Conservation (phyloP, 1,140 invertebrate genomes). For the Drosophila pallidifrons region DNA sequence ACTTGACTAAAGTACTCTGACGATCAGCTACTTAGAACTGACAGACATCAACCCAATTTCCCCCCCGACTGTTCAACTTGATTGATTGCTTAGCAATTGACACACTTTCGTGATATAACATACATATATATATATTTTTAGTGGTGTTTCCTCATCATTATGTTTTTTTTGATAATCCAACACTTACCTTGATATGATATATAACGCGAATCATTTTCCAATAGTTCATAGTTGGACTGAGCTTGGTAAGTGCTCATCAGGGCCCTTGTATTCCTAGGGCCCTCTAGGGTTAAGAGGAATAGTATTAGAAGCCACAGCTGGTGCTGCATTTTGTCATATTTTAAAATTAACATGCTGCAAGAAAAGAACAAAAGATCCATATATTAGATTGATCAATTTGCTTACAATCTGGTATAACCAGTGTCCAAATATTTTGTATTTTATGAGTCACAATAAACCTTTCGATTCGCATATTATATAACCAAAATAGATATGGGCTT, state of each 20-base stretch:
- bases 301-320: slow-evolving; percentile 50
- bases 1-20: slow-evolving; percentile 31
- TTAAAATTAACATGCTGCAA: slow-evolving; percentile 79
- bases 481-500: slow-evolving; percentile 18
- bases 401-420: slow-evolving; percentile 23
- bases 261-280: slow-evolving; percentile 32
- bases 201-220: slow-evolving; percentile 84
- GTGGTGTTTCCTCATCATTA: slow-evolving; percentile 9
- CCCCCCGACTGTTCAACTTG: slow-evolving; percentile 46
- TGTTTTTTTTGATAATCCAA: slow-evolving; percentile 58
- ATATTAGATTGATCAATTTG: slow-evolving; percentile 20
- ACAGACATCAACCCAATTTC: slow-evolving; percentile 70
- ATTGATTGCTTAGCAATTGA: slow-evolving; percentile 77
- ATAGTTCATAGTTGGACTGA: slow-evolving; percentile 66
- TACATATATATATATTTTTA: slow-evolving; percentile 14
- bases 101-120: slow-evolving; percentile 62
- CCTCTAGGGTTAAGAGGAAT: slow-evolving; percentile 46
- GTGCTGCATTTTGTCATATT: slow-evolving; percentile 70
- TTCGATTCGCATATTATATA: slow-evolving; percentile 5
- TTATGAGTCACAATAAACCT: not conserved
- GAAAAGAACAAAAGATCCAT: slow-evolving; percentile 24
- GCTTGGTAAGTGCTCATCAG: slow-evolving; percentile 41
- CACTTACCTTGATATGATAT: slow-evolving; percentile 86
- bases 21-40: slow-evolving; percentile 55
- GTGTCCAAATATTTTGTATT: not conserved